Evolutionary conservation across 2,888 invertebrate genomes (phyloP).

Genomic region (Lepidocyrtinus sp.): DNA sequence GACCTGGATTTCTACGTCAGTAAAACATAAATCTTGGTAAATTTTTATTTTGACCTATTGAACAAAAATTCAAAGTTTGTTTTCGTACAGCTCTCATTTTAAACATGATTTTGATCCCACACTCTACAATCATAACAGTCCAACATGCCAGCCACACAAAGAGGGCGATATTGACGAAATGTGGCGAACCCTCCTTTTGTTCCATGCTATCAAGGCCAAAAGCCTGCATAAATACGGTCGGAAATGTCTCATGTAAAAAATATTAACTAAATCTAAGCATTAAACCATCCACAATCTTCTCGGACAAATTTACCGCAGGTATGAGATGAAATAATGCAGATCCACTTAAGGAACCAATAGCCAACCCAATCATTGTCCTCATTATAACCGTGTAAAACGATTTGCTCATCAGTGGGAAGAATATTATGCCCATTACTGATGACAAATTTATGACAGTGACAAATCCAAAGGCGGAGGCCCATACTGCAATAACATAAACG

Average conservation of each 20-base stretch:
- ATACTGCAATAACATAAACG: conserved; percentile 73
- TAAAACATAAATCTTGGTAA: no score
- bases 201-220: conserved; percentile 70
- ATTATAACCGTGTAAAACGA: conserved; percentile 74
- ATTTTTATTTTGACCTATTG: no score
- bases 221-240: conserved; percentile 70
- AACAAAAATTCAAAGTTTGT: no score
- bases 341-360: conserved; percentile 76
- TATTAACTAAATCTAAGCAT: not conserved
- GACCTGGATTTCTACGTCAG: no score
- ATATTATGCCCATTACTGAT: conserved; percentile 76
- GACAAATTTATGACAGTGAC: conserved; percentile 78
- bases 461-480: conserved; percentile 77
- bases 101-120: conserved; percentile 75
- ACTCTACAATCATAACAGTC: conserved; percentile 76
- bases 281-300: not conserved
- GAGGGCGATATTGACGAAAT: conserved; percentile 72
- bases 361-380: conserved; percentile 76
- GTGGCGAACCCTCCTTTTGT: conserved; percentile 67
- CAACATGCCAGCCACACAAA: conserved; percentile 76
- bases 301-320: conserved; percentile 73
- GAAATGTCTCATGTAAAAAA: not conserved
- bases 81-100: conserved; percentile 70
- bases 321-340: conserved; percentile 76
- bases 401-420: conserved; percentile 77